These are phyloP conservation scores for Cephus runcator DNA, from an alignment of 2,888 invertebrate species.

Conservation along the genomic window DNA sequence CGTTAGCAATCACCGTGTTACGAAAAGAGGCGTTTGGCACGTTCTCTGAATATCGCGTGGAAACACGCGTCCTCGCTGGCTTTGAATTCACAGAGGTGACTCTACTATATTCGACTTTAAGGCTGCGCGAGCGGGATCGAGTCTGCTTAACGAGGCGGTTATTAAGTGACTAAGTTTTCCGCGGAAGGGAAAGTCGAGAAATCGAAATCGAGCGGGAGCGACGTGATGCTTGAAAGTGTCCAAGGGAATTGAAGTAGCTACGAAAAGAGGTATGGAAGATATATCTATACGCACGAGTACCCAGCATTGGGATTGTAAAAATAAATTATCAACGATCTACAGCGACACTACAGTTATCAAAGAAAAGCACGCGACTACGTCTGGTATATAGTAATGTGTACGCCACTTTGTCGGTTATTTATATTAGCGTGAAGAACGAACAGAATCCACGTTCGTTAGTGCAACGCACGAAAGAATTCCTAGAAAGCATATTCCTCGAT, in stretches of 20 bases:
- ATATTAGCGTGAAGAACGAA: not conserved
- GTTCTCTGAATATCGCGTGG: not conserved
- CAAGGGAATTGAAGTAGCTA: not conserved
- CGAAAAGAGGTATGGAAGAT: not conserved
- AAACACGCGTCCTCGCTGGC: not conserved
- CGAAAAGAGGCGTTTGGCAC: not conserved
- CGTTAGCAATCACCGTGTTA: conserved; percentile 14
- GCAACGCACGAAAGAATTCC: not conserved
- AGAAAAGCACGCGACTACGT: not conserved
- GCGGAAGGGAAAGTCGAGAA: not conserved
- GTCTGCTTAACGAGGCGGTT: not conserved
- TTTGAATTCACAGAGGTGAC: not conserved
- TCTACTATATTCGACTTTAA: not conserved
- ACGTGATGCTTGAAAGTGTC: not conserved
- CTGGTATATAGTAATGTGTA: not conserved
- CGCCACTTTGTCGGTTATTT: not conserved
- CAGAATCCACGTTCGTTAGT: not conserved
- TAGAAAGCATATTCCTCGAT: not conserved
- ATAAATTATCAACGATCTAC: not conserved
- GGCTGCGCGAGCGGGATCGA: not conserved
- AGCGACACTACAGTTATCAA: not conserved
- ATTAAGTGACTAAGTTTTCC: not conserved
- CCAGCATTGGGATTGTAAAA: not conserved
- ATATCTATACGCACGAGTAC: not conserved
- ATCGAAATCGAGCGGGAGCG: not conserved